A percentile compares a stretch with the other conserved stretches of the same genome.
Evolutionary conservation across 2,888 invertebrate genomes (phyloP).

Genomic region (Drosophila koepferae): DNA sequence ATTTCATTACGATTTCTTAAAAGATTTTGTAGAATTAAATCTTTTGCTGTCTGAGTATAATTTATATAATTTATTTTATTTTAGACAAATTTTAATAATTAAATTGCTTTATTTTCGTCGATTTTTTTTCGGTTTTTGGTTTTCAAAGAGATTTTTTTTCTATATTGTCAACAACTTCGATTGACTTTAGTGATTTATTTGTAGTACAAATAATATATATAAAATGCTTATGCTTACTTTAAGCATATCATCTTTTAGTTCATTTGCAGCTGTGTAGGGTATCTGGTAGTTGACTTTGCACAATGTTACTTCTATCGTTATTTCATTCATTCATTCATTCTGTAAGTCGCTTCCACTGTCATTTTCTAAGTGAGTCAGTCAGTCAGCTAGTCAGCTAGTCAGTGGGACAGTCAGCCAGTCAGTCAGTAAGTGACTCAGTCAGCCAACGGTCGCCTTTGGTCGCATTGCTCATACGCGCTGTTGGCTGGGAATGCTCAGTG

Average conservation of each 20-base stretch:
- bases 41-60: not conserved
- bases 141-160: no score
- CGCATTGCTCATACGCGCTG: conserved; percentile 76
- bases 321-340: conserved; percentile 71
- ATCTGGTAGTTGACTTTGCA: not conserved
- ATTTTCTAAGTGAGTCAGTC: conserved; percentile 43
- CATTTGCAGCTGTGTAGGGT: not conserved
- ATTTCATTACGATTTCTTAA: not conserved
- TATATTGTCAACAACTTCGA: no score
- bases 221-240: no score
- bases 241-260: not conserved
- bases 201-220: no score
- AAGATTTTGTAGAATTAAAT: not conserved
- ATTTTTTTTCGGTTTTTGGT: no score
- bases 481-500: conserved; percentile 53
- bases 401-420: conserved; percentile 1
- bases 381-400: conserved; percentile 40
- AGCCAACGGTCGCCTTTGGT: conserved; percentile 38
- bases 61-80: not conserved
- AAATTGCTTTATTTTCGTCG: no score
- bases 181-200: no score
- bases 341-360: conserved; percentile 44
- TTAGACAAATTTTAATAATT: no score
- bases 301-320: conserved; percentile 19
- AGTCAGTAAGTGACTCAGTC: conserved; percentile 40